These are phyloP conservation scores for Gastrophysa polygoni DNA, from an alignment of 2,888 invertebrate genomes.

Conservation along the genomic window DNA sequence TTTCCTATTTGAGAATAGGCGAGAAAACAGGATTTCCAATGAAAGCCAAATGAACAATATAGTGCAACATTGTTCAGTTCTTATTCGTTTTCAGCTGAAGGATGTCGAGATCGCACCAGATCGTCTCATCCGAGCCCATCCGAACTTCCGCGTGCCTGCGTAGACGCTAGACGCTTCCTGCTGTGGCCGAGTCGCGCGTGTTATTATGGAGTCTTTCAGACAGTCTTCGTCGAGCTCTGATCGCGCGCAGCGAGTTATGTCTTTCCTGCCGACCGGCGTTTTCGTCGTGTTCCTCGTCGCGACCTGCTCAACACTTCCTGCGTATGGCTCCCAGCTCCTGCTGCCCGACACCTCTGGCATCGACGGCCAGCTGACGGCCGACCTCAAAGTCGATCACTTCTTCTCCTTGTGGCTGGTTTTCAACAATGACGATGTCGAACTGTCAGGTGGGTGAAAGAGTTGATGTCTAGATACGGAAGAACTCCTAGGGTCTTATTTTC, in stretches of 20 bases:
- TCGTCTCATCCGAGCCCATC: no score
- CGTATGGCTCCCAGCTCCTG: conserved; percentile 24
- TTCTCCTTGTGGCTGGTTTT: conserved; percentile 63
- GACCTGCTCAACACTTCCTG: conserved; percentile 27
- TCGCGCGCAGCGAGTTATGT: conserved; percentile 33
- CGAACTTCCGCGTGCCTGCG: no score
- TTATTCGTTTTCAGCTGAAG: no score
- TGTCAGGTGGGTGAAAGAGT: no score
- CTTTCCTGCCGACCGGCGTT: conserved; percentile 28
- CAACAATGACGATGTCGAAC: conserved; percentile 60
- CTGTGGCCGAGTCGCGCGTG: conserved; percentile 20
- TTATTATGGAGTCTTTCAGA: conserved; percentile 32
- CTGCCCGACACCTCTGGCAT: conserved; percentile 61
- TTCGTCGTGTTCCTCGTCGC: conserved; percentile 30
- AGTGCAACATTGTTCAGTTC: no score
- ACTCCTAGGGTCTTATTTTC: no score
- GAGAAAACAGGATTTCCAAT: no score
- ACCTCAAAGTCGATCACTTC: conserved; percentile 60
- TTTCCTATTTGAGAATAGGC: no score
- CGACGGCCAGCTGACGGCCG: conserved; percentile 60
- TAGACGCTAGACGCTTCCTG: no score
- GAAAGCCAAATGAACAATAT: no score
- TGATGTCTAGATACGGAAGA: no score
- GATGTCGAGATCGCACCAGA: no score
- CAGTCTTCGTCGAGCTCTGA: conserved; percentile 1